Conservation (phyloP, 1,140 invertebrate species). For the Andrena cerasifolii region DNA sequence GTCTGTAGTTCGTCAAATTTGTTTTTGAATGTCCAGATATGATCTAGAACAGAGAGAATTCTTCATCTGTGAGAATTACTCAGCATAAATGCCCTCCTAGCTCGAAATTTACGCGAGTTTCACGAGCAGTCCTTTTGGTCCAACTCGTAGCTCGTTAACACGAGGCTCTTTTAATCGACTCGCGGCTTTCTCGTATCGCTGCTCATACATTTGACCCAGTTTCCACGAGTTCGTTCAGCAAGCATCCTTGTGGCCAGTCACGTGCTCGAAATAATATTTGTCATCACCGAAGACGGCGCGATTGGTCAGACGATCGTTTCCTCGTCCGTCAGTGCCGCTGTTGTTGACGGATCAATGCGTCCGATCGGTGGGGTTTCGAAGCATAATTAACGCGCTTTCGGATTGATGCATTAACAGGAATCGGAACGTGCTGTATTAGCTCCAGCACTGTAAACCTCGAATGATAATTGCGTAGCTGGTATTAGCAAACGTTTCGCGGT, state of each 20-base stretch:
- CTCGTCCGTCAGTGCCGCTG: not conserved
- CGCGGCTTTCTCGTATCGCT: not conserved
- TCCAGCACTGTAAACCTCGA: not conserved
- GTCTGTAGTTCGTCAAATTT: too few species aligned
- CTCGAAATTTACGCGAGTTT: not conserved
- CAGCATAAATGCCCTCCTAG: too few species aligned
- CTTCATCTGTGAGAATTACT: too few species aligned
- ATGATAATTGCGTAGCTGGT: not conserved
- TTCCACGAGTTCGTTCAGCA: not conserved
- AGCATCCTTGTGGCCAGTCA: not conserved
- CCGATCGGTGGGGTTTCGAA: not conserved
- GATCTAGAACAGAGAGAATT: too few species aligned
- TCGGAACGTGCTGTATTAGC: not conserved
- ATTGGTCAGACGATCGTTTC: not conserved
- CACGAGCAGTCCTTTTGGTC: not conserved
- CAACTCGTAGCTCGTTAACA: not conserved
- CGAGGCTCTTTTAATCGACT: conserved; percentile 8
- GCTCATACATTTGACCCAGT: not conserved
- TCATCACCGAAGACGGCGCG: conserved; percentile 6
- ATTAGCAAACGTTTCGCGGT: not conserved
- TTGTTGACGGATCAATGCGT: not conserved
- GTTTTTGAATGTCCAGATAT: too few species aligned
- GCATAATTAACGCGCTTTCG: not conserved
- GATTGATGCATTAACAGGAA: not conserved
- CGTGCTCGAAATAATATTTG: conserved; percentile 1